Percentiles rank a stretch among this genome's conserved stretches.
These are phyloP conservation scores for Enteromius viviparus DNA, from an alignment of 2,797 vertebrate genomes.

Conservation along the genomic window DNA sequence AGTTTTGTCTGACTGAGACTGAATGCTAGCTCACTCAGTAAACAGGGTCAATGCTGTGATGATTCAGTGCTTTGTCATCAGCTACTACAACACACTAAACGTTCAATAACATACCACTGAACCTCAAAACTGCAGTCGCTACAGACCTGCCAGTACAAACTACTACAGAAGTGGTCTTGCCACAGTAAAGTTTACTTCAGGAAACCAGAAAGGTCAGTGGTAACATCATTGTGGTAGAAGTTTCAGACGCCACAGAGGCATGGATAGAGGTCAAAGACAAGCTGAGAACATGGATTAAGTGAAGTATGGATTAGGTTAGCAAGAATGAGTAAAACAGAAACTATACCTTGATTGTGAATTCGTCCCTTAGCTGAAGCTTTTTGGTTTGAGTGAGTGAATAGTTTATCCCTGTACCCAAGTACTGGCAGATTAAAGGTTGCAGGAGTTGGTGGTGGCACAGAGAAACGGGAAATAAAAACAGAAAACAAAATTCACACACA, in stretches of 20 bases:
- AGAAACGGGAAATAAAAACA: constrained; percentile 52
- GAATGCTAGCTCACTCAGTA: background rate
- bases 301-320: constrained; percentile 36
- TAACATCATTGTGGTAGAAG: background rate
- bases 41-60: background rate
- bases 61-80: constrained; percentile 17
- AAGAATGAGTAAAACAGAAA: constrained; percentile 62
- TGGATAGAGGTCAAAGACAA: constrained; percentile 38
- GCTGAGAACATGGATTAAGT: constrained; percentile 44
- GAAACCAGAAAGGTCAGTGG: constrained; percentile 16
- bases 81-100: constrained; percentile 13
- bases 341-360: constrained; percentile 91
- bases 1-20: background rate
- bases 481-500: constrained; percentile 70
- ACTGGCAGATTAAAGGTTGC: constrained; percentile 83
- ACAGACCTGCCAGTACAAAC: constrained; percentile 33
- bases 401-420: constrained; percentile 95
- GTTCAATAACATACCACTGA: background rate
- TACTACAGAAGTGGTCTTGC: constrained; percentile 13
- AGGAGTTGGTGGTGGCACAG: constrained; percentile 58
- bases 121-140: constrained; percentile 11
- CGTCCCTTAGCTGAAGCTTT: constrained; percentile 89
- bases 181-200: background rate
- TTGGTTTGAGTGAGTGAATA: constrained; percentile 93
- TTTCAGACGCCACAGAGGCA: background rate